Evolutionary conservation across 2,113 vertebrate genomes (phyloP), one percentile per base, ranked within the genome.

Genomic region (Sinocyclocheilus rhinocerous): DNA sequence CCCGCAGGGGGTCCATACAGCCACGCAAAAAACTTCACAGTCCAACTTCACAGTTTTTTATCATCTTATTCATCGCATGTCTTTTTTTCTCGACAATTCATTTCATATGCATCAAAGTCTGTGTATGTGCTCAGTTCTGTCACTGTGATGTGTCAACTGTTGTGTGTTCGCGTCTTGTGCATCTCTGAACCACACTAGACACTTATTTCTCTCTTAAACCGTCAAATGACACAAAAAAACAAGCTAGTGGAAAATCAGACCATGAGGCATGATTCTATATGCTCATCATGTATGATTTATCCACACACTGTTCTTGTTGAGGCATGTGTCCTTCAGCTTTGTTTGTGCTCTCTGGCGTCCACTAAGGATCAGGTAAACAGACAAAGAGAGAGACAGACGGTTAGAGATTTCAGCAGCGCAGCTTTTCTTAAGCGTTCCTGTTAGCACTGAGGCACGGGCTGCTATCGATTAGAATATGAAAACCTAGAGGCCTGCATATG

Each of bases 401-500:
- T 70, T 52, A 59, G 84, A 24, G 75, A 77, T 78, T 63, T 81
- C 79, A 65, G 84, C 33, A 73, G 59, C 10, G 7, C 22, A 6
- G 81, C 50, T 86, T 70, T 84, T 84, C 88, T 69, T 75, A 89
- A 80, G 67, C 50, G 20, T 16, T 84, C 55, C 39, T 84, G 78
- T 85, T 72, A 82, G 36, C 69, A 75, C 77, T 11, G 69, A 36
- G 22, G 76, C 69, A 72, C 33, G 55, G n/a, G n/a, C 59, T 65
- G 72, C 29, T 85, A 87, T 61, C 52, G 83, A 77, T 85, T 87
- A 39, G 42, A 80, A 77, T 85, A 82, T 87, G 65, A 36, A 85
- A 85, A 86, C 26, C 65, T 84, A 69, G 18, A 72, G 72, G 63
- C 63, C 39, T 33, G 63, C 52, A 24, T 69, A 57, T 87, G 26